Base-by-base conservation (phyloP, 2,888 invertebrate genomes). In the Crematogaster levior region DNA sequence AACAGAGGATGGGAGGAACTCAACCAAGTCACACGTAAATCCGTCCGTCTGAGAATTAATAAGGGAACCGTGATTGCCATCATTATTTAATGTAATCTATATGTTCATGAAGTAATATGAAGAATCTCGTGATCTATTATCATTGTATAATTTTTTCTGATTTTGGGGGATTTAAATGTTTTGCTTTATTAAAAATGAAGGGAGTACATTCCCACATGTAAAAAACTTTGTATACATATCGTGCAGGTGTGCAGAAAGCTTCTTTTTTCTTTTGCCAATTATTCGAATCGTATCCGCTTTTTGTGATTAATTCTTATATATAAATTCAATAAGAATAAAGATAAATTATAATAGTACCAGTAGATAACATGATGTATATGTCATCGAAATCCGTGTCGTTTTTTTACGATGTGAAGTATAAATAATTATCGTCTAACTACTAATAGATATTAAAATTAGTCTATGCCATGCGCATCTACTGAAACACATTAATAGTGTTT, bases 1-100 rank as follows among this genome's bases (percentile, higher is more conserved):
- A 96, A 91, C 96, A 96, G 91, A 95, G 95, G 90, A 96, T 96
- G 93, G 92, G 91, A 82, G 91, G 92, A 53, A 89, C 92, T 48
- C 93, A 92, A 84, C 82, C 92, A 15, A 93, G 92, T 90, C 93
- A 93, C 83, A 92, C 92, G 83, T 94, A 92, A 87, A 90, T 91
- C 91, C 87, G 88, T 89, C 90, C 88, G 87, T 85, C 83, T 34
- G 79, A 51, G 56, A 80, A 79, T 82, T 21, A 27, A 56, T 53
- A 58, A 74, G 15, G 68, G 18, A 51, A 75, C 82, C 66, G 65
- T 51, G 43, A 48, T 60, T 48, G 34, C 51, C 46, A 40, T 73
- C 21, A 27, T 51, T 53, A 56, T 65, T 58, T 56, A 73, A 40
- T 43, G 7, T 63, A 48, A n/a, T n/a, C 12, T 4, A 40, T n/a